Evolutionary conservation across 30 jellyfish, hydroid and myxozoan genomes (phyloP), one percentile per base, ranked within the genome.

Genomic region (Aurelia sp.): DNA sequence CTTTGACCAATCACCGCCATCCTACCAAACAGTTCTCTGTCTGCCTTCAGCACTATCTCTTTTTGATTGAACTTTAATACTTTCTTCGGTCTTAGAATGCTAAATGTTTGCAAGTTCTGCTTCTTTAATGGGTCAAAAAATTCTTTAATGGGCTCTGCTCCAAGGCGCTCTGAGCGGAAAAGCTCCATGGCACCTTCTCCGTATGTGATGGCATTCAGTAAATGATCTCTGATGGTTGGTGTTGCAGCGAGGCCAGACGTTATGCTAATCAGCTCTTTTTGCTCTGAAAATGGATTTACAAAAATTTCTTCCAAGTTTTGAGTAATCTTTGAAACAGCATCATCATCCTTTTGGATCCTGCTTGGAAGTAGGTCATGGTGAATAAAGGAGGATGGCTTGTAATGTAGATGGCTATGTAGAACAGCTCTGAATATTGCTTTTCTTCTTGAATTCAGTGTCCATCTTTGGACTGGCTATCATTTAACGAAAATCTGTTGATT

Each of bases 31-130:
- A 63, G 75, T 24, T 68, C 80, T 68, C 80, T 68, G 80, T 68
- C 80, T 68, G 80, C 60, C 80, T 68, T 68, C 12, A 68, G 80
- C 80, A 68, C 80, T 21, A 68, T 21, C 75, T 63, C 75, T 63
- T 63, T 63, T 63, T 63, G 75, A 63, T 63, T 63, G 75, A 63
- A 11, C 21, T 68, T 68, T 21, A 68, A 68, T 21, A 68, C 57
- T 68, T 35, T 20, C 60, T 68, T 68, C 11, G 80, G 80, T 35
- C 80, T 63, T n/a, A n/a, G n/a, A n/a, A n/a, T n/a, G n/a, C n/a
- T n/a, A n/a, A n/a, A n/a, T n/a, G n/a, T n/a, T n/a, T n/a, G n/a
- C n/a, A n/a, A n/a, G n/a, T n/a, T n/a, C n/a, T n/a, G n/a, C n/a
- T n/a, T n/a, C n/a, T n/a, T n/a, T n/a, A n/a, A n/a, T n/a, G n/a